These are phyloP conservation scores for Petrosia ficiformis DNA, from an alignment of 37 sponge, comb jelly and placozoan species.

Conservation along the genomic window DNA sequence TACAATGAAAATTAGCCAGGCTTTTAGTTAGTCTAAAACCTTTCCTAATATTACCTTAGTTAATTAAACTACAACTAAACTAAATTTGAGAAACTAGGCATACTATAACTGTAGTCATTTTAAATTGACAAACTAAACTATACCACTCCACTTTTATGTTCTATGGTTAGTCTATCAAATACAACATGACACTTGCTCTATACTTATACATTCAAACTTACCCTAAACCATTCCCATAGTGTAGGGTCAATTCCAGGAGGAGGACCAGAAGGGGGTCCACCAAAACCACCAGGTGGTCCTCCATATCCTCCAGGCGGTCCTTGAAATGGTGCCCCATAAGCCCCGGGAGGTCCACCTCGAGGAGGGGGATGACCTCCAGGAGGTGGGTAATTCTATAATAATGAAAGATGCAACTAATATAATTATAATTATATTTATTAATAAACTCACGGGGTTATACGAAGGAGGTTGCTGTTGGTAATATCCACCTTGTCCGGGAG, in stretches of 20 bases:
- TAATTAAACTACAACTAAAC: too few species aligned
- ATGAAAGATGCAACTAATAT: too few species aligned
- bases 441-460: too few species aligned
- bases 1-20: too few species aligned
- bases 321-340: background rate
- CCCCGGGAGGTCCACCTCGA: background rate
- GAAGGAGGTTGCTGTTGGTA: constrained; percentile 7
- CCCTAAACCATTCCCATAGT: constrained; percentile 84
- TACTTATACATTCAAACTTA: too few species aligned
- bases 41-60: too few species aligned
- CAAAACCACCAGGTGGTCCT: background rate
- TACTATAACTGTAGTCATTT: too few species aligned
- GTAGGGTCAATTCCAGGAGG: constrained; percentile 80
- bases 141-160: background rate
- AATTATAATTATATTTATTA: too few species aligned
- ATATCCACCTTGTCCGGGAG: background rate
- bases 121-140: too few species aligned
- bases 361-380: constrained; percentile 1
- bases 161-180: background rate
- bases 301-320: background rate
- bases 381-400: too few species aligned
- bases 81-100: too few species aligned
- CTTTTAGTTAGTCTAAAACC: too few species aligned
- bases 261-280: constrained; percentile 16
- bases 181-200: constrained; percentile 1